Base-by-base conservation (phyloP, 2,797 vertebrate genomes). In the Silurus aristotelis region DNA sequence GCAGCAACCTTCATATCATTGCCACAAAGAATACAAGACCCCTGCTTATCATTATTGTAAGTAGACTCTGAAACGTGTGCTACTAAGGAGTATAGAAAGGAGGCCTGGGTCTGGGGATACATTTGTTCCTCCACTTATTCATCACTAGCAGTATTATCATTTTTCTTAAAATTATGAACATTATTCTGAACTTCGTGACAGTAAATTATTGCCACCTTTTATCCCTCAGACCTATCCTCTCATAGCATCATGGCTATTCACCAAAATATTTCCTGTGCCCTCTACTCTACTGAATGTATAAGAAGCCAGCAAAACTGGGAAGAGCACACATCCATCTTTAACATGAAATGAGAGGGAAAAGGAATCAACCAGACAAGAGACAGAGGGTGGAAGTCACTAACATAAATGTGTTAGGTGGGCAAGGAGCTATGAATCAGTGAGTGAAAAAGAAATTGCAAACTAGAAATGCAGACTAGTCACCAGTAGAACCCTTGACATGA, bases 401-500 rank as follows among this genome's bases (percentile, higher is more conserved):
- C 31, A 63, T 48, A 43, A 6, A 48, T 17, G 38, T 80, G 38
- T 48, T 25, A 64, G 60, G 56, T 43, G 14, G 58, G 31, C 76
- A 61, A 61, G 31, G 5, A 43, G 56, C 56, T 78, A 78, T 78
- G 55, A 61, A 78, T 78, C 56, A 43, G 22, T 61, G 31, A 43
- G 56, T 55, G 52, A 7, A 25, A 52, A 76, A 76, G 52, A 55
- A 77, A 60, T 20, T 78, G 58, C 10, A 63, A 63, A 61, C 19
- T 48, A 4, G 5, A 64, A 63, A 82, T 71, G 52, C 20, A 78
- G 85, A 83, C 60, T 70, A 81, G 66, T 38, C 52, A 75, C 48
- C 72, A 76, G 52, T 25, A 76, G 25, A 56, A 17, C 9, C 10
- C 72, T 58, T 31, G 55, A 55, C 52, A 83, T 88, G 87, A 89